Evolutionary conservation across 37 sponge, comb jelly and placozoan species (phyloP).

Genomic region (Theonella swinhoei): DNA sequence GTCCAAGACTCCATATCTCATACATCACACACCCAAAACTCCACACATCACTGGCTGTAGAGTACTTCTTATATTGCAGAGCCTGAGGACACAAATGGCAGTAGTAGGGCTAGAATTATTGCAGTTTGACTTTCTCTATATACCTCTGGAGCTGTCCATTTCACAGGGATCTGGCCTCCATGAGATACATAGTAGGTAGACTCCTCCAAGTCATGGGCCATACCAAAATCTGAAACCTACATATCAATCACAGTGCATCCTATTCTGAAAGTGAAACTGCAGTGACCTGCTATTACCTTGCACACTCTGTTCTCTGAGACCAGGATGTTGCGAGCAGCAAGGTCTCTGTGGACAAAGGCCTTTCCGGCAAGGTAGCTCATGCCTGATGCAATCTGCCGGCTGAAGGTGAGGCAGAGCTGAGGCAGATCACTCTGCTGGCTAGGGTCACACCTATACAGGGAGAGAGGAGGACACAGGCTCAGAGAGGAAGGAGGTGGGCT

Average conservation of each 20-base stretch:
- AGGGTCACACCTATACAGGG: not conserved
- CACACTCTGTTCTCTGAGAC: not conserved
- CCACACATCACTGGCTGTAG: slow-evolving; percentile 23
- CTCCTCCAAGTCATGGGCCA: slow-evolving; percentile 49
- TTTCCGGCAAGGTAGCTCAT: slow-evolving; percentile 6
- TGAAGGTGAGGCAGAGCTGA: not conserved
- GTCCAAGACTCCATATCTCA: slow-evolving; percentile 30
- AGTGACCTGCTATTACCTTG: no score
- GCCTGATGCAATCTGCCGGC: not conserved
- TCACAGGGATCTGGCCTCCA: slow-evolving; percentile 51
- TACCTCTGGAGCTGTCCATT: slow-evolving; percentile 82
- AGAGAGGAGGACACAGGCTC: not conserved
- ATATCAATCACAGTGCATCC: not conserved
- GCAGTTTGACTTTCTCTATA: no score
- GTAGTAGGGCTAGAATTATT: no score
- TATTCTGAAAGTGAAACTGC: not conserved
- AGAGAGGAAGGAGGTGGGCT: not conserved
- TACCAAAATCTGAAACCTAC: slow-evolving; percentile 69
- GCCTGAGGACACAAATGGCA: not conserved
- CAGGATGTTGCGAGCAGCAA: slow-evolving; percentile 6
- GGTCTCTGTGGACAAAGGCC: slow-evolving; percentile 4
- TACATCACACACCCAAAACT: slow-evolving; percentile 29
- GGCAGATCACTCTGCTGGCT: not conserved
- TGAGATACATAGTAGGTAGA: slow-evolving; percentile 22
- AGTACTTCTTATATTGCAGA: slow-evolving; percentile 12